Percentiles rank a stretch among this genome's conserved stretches.
Conservation (phyloP, 2,113 vertebrate genomes). For the Myiagra hebetior region DNA sequence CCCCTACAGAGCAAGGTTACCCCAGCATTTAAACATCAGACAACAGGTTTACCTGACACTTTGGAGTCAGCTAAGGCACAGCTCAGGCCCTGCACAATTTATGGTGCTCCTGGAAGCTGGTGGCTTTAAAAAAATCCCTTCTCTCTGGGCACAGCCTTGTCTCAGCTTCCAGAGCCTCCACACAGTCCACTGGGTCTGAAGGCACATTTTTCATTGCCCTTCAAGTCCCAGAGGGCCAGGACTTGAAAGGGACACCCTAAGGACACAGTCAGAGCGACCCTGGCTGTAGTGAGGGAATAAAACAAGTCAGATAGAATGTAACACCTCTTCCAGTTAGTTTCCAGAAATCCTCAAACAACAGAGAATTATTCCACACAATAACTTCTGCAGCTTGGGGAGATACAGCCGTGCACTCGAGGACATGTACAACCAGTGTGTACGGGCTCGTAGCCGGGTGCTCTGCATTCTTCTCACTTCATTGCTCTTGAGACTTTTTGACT, state of each 20-base stretch:
- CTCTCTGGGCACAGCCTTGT: neutral
- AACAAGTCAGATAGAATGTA: neutral
- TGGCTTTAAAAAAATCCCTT: neutral
- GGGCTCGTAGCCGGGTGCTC: neutral
- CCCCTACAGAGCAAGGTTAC: neutral
- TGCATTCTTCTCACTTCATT: neutral
- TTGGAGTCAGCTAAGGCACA: neutral
- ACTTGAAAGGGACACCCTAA: neutral
- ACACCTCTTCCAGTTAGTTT: neutral
- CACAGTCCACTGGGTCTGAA: neutral
- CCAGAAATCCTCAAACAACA: neutral
- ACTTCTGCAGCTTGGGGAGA: neutral
- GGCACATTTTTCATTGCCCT: neutral
- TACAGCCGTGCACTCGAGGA: fast-evolving
- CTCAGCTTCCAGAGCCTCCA: neutral
- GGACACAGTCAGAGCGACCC: neutral
- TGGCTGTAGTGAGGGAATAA: neutral
- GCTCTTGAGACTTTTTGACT: neutral
- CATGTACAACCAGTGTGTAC: fast-evolving
- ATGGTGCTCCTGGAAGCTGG: neutral
- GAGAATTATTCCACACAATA: neutral
- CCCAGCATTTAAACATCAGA: neutral
- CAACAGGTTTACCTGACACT: neutral
- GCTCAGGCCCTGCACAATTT: neutral
- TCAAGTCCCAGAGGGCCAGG: neutral